Conservation (phyloP, 2,888 invertebrate genomes). For the Drosophila helvetica region DNA sequence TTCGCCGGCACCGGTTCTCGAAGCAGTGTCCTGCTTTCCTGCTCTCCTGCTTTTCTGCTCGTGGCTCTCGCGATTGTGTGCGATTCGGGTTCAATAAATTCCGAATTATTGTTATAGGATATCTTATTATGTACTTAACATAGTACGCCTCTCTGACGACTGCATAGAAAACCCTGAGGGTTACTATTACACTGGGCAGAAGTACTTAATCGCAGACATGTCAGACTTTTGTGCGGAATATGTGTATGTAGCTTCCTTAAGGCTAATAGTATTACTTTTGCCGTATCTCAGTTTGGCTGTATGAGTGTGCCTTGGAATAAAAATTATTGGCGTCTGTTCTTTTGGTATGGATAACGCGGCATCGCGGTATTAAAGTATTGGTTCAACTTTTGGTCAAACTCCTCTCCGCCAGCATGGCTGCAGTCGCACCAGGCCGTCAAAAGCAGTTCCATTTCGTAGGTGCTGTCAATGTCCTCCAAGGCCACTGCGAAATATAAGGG, state of each 20-base stretch:
- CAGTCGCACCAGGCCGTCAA: slow-evolving; percentile 29
- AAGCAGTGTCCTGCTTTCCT: no score
- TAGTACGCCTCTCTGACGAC: background rate
- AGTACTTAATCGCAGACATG: no score
- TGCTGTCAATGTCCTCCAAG: background rate
- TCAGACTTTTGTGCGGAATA: no score
- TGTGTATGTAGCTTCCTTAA: background rate
- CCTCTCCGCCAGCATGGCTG: slow-evolving; percentile 40
- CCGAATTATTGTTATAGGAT: background rate
- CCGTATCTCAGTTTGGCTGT: background rate
- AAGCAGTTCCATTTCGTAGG: slow-evolving; percentile 1
- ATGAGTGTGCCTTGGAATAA: no score
- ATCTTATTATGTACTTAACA: background rate
- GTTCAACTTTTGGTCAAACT: slow-evolving; percentile 29
- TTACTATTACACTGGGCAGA: no score
- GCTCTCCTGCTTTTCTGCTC: no score
- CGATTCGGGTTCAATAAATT: background rate
- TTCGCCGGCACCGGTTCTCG: no score
- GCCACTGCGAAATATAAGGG: background rate
- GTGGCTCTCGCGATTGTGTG: no score
- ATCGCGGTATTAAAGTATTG: background rate
- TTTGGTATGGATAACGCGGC: no score
- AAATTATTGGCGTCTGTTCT: no score
- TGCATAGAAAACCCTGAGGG: background rate
- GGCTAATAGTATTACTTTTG: background rate